Evolutionary conservation across 1,140 invertebrate genomes (phyloP), one percentile per base, ranked within the genome.

Genomic region (Zaprionus capensis): DNA sequence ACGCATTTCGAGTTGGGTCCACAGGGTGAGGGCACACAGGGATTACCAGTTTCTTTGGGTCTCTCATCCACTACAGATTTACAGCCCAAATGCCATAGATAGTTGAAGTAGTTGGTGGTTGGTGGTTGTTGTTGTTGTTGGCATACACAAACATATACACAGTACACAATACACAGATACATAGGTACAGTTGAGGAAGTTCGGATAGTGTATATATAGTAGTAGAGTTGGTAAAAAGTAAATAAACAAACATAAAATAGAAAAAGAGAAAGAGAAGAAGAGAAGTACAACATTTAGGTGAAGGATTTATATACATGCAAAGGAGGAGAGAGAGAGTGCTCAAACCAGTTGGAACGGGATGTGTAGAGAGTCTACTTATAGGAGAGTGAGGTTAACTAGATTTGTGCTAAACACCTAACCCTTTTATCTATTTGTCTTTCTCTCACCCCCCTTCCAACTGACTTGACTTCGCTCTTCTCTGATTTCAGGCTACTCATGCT

Each of bases 1-100:
- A 94, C 93, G 92, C 96, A 97, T 90, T 96, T 96, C 64, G 96
- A 96, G 86, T 97, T 96, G 41, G 96, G 95, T 71, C 96, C 96
- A 93, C 96, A 97, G 17, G 96, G 95, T 83, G 95, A 95, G n/a
- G 96, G 96, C 76, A 93, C 93, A 83, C 96, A 97, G 61, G 91
- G 91, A 78, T 92, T 92, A 86, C 91, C 91, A 63, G 75, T 70
- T 68, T 85, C 79, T 78, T 90, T 76, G 66, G 78, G 57, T 71
- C 63, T 63, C 59, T 71, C 59, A 56, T 92, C 91, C 84, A 90
- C 91, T 92, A 91, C 65, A 73, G 34, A 34, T 34, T 26, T 51
- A 46, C 9, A 67, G 56, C 46, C 57, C 71, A 79, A 68, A 34
- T 34, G 61, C 56, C 55, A 57, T 63, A 80, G 59, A 82, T 78